Conservation (phyloP, 2,113 vertebrate genomes). For the Callithrix jacchus region DNA sequence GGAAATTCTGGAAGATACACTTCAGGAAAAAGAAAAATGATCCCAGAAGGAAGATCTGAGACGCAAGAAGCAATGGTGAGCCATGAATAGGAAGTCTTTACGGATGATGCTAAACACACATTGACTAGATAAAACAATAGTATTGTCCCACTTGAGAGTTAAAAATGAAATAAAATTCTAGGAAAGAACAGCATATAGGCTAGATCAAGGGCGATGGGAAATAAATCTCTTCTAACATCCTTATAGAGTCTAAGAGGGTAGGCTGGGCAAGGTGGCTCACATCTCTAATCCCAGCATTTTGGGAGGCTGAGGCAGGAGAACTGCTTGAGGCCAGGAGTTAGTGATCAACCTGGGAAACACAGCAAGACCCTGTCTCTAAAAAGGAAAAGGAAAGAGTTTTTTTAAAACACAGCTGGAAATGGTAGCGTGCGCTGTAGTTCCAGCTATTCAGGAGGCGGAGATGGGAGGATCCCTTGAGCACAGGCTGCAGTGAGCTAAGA, state of each 20-base stretch:
- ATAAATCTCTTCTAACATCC: background rate
- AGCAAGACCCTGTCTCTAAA: no score
- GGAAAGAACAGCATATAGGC: background rate
- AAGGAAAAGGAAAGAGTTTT: no score
- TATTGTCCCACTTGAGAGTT: background rate
- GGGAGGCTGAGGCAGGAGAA: no score
- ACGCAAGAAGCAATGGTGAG: background rate
- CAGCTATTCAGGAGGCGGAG: no score
- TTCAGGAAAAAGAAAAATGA: background rate
- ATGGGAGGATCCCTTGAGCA: no score
- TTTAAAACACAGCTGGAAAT: no score
- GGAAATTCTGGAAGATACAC: background rate
- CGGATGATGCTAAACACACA: background rate
- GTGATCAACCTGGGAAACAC: no score
- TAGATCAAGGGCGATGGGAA: background rate
- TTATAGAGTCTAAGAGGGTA: background rate
- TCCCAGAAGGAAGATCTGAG: background rate
- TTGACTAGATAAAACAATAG: background rate
- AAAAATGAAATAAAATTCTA: background rate
- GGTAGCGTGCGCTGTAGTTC: no score
- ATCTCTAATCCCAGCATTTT: no score
- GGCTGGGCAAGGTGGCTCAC: no score
- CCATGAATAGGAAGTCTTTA: background rate
- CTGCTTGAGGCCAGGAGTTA: no score
- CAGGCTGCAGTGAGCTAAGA: no score